Conservation (phyloP, 2,113 vertebrate species). For the Etheostoma cragini region DNA sequence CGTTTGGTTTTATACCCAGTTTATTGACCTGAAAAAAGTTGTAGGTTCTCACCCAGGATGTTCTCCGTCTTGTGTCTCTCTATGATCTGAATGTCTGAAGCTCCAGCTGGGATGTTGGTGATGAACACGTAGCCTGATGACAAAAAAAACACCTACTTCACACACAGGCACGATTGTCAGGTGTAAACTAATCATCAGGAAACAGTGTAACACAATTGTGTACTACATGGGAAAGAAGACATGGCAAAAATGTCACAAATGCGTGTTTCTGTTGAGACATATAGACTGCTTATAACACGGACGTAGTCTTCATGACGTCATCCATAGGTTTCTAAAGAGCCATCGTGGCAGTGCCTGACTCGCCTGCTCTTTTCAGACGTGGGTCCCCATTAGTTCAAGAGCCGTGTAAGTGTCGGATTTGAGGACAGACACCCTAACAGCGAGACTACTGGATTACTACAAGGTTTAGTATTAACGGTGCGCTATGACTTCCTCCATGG, state of each 20-base stretch:
- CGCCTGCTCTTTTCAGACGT: too few species aligned
- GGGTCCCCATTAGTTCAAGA: too few species aligned
- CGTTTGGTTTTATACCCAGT: slow-evolving; percentile 73
- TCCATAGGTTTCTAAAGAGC: too few species aligned
- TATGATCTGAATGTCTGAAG: slow-evolving; percentile 91
- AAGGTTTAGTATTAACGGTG: too few species aligned
- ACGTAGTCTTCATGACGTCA: too few species aligned
- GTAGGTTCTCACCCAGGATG: slow-evolving; percentile 86
- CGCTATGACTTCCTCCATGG: too few species aligned
- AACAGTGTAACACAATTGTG: background rate
- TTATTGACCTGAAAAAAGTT: slow-evolving; percentile 57
- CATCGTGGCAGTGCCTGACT: too few species aligned
- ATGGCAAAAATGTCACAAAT: background rate
- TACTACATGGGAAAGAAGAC: background rate
- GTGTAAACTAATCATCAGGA: background rate
- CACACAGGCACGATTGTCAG: background rate
- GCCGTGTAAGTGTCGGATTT: too few species aligned
- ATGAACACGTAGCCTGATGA: slow-evolving; percentile 88
- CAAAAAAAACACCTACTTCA: slow-evolving; percentile 34
- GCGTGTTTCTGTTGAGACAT: background rate
- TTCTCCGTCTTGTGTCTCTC: slow-evolving; percentile 92
- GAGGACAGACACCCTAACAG: too few species aligned
- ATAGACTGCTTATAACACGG: too few species aligned
- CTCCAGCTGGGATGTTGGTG: slow-evolving; percentile 89
- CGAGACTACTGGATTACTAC: too few species aligned